Percentiles rank a stretch among this genome's conserved stretches.
Evolutionary conservation across 2,888 invertebrate genomes (phyloP).

Genomic region (Blastobasis adustella): DNA sequence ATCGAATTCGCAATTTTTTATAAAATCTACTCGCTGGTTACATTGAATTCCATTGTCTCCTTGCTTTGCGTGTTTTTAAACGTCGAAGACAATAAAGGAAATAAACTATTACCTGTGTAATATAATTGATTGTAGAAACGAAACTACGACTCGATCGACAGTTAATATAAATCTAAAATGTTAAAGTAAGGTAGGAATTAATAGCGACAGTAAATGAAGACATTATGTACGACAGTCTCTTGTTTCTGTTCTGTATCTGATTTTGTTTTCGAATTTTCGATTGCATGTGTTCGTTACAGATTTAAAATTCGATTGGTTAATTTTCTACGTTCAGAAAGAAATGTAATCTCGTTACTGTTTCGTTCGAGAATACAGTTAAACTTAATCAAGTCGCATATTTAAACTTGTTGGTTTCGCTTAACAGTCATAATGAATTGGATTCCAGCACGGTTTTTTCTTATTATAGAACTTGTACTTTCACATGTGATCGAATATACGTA

Average conservation of each 20-base stretch:
- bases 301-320: no score
- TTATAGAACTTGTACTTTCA: constrained; percentile 29
- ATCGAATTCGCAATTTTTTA: neutral
- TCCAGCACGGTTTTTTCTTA: constrained; percentile 11
- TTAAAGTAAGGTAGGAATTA: constrained; percentile 56
- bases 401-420: no score
- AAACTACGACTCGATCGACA: constrained; percentile 45
- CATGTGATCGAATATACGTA: constrained; percentile 11
- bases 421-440: no score
- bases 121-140: constrained; percentile 62
- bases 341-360: no score
- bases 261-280: no score
- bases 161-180: constrained; percentile 43
- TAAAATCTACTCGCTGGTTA: neutral
- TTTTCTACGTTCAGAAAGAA: no score
- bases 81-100: constrained; percentile 73
- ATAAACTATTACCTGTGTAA: constrained; percentile 64
- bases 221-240: no score
- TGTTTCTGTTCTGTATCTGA: no score
- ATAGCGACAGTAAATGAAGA: constrained; percentile 34
- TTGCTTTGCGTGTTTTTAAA: constrained; percentile 61
- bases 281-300: no score
- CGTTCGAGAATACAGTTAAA: no score
- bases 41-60: constrained; percentile 22
- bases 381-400: no score